Conservation (phyloP, 2,888 invertebrate species). For the Acanthosepion esculentum region DNA sequence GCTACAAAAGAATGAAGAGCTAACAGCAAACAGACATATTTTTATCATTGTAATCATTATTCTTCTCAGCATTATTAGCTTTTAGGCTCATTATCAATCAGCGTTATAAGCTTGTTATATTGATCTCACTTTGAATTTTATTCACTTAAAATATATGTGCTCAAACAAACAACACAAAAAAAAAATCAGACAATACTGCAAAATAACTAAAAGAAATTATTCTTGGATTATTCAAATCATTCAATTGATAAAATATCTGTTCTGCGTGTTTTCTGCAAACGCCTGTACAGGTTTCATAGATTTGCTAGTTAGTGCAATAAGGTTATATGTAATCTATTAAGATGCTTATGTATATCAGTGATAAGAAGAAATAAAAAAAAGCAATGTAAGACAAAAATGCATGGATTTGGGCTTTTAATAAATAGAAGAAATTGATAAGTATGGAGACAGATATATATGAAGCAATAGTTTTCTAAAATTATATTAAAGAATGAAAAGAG, state of each 20-base stretch:
- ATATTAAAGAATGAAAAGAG: background rate
- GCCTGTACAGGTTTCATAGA: no score
- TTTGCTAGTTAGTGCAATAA: no score
- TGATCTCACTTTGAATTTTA: background rate
- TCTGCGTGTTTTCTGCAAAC: no score
- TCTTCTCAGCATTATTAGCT: background rate
- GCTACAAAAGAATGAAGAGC: no score
- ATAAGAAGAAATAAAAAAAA: background rate
- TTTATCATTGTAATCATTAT: background rate
- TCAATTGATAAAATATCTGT: no score
- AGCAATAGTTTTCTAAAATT: conserved; percentile 18
- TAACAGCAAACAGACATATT: background rate
- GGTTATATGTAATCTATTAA: no score
- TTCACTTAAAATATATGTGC: no score
- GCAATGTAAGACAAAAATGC: background rate
- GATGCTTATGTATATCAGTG: no score
- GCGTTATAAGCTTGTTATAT: background rate
- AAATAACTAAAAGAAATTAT: no score
- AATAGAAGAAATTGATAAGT: conserved; percentile 11
- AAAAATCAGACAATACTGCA: no score
- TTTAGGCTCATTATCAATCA: background rate
- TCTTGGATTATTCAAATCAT: no score
- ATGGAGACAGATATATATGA: background rate
- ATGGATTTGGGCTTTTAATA: background rate
- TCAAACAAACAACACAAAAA: no score